A percentile compares a stretch with the other conserved stretches of the same genome.
phyloP scores from a whole-genome alignment of 2,888 invertebrate species.

The Lottia gigantea region DNA sequence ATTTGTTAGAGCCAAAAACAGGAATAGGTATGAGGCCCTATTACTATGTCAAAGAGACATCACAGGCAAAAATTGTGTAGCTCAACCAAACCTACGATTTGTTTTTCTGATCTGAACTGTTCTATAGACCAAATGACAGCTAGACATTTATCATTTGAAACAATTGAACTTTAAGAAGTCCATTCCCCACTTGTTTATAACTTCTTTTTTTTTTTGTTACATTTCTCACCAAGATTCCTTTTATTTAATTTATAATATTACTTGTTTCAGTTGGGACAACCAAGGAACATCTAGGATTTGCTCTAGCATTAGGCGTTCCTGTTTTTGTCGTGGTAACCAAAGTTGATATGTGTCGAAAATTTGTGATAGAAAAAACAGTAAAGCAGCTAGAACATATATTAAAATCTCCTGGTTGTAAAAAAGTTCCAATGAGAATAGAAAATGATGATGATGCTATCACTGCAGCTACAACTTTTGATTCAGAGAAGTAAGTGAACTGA shows the following conservation, averaged over 20 bases:
- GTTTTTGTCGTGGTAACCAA: constrained; percentile 95
- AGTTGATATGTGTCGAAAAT: constrained; percentile 80
- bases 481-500: constrained; percentile 54
- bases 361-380: constrained; percentile 69
- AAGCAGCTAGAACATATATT: constrained; percentile 74
- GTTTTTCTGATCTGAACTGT: too few species aligned
- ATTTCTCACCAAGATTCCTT: too few species aligned
- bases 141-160: too few species aligned
- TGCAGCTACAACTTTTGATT: constrained; percentile 77
- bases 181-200: too few species aligned
- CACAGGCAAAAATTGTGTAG: too few species aligned
- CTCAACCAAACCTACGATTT: too few species aligned
- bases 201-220: too few species aligned
- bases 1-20: too few species aligned
- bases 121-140: too few species aligned
- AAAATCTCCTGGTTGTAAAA: constrained; percentile 75
- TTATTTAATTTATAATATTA: not conserved
- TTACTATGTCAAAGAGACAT: too few species aligned
- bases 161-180: too few species aligned
- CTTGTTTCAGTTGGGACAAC: constrained; percentile 72
- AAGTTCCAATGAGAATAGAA: constrained; percentile 76
- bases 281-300: constrained; percentile 89
- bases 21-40: too few species aligned
- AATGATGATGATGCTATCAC: constrained; percentile 81
- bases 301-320: constrained; percentile 75